These are phyloP conservation scores for Sarotherodon lohbergeri DNA, from an alignment of 2,113 vertebrate genomes.

Conservation along the genomic window DNA sequence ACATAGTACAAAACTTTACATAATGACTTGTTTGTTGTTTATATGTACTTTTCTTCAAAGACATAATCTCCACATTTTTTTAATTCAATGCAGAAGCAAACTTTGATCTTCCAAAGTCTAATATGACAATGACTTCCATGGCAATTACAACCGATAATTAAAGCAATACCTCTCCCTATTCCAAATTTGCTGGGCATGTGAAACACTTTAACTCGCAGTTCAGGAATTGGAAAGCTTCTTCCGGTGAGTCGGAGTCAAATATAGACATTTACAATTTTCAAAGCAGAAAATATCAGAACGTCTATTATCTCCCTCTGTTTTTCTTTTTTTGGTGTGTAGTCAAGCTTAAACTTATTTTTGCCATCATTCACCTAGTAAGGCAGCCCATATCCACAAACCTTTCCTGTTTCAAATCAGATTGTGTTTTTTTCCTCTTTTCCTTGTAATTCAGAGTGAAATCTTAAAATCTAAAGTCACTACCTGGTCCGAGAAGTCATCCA, in stretches of 20 bases:
- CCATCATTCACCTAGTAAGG: neutral
- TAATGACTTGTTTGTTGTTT: slow-evolving; percentile 30
- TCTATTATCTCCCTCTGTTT: neutral
- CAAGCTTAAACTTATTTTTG: neutral
- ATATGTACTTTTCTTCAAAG: slow-evolving; percentile 20
- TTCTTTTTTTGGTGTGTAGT: neutral
- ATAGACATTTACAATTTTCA: neutral
- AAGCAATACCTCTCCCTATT: neutral
- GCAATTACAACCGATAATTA: neutral
- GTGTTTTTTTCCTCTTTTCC: neutral
- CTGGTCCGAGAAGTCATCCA: slow-evolving; percentile 12
- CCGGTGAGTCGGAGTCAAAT: neutral
- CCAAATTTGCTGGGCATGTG: neutral
- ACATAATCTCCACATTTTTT: neutral
- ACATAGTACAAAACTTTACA: slow-evolving; percentile 1
- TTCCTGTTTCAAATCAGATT: neutral
- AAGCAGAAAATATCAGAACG: neutral
- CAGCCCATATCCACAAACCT: neutral
- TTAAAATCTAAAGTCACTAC: slow-evolving; percentile 13
- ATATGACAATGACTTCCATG: neutral
- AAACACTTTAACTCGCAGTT: neutral
- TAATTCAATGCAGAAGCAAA: neutral
- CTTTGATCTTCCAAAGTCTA: slow-evolving; percentile 14
- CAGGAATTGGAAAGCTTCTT: neutral
- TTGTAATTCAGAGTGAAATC: slow-evolving; percentile 31